These are phyloP conservation scores for Dolichopus griseipennis DNA, from an alignment of 2,888 invertebrate genomes.

Conservation along the genomic window DNA sequence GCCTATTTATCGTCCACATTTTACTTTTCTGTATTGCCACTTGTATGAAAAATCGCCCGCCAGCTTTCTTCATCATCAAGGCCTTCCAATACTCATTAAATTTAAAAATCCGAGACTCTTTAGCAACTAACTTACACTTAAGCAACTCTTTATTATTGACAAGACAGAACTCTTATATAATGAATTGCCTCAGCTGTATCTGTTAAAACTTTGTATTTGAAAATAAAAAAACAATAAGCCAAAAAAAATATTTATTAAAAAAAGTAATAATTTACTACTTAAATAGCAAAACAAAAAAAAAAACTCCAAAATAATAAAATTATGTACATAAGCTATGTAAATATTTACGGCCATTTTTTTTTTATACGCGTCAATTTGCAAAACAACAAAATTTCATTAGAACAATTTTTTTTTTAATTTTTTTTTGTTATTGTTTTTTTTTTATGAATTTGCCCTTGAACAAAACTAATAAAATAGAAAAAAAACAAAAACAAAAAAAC, in stretches of 20 bases:
- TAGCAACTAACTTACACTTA: too few species aligned
- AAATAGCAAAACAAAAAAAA: background rate
- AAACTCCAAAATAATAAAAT: background rate
- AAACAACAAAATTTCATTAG: conserved; percentile 6
- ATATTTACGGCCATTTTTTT: background rate
- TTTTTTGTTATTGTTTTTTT: background rate
- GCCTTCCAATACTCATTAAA: too few species aligned
- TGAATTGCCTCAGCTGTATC: too few species aligned
- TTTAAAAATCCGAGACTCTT: too few species aligned
- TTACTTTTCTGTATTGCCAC: too few species aligned
- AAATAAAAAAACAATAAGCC: too few species aligned
- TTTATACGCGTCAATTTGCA: conserved; percentile 4
- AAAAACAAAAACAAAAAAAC: background rate
- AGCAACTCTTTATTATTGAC: too few species aligned
- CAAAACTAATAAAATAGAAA: conserved; percentile 6
- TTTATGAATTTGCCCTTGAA: conserved; percentile 3
- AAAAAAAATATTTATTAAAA: background rate
- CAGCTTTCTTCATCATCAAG: too few species aligned
- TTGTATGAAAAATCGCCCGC: too few species aligned
- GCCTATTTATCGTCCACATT: too few species aligned
- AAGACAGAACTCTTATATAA: too few species aligned
- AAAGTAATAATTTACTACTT: background rate
- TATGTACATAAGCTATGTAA: background rate
- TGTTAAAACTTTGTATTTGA: too few species aligned
- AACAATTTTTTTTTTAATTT: background rate